Evolutionary conservation across 2,888 invertebrate genomes (phyloP).

Genomic region (Coenonympha arcania): DNA sequence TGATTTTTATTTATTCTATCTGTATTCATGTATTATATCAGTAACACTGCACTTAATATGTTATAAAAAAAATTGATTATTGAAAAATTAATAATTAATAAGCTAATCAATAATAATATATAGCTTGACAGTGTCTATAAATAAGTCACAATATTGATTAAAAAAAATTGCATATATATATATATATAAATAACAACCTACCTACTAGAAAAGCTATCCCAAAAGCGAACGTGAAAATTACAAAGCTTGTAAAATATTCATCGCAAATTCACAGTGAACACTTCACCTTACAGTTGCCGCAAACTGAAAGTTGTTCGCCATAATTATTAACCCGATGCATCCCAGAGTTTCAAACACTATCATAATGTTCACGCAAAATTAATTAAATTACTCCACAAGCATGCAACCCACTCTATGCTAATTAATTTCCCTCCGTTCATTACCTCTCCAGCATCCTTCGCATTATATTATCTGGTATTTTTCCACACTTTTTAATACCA

Average conservation of each 20-base stretch:
- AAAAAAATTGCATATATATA: too few relatives aligned
- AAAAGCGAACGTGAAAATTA: too few relatives aligned
- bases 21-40: too few relatives aligned
- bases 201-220: too few relatives aligned
- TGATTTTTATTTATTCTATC: background rate
- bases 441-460: slow-evolving; percentile 32
- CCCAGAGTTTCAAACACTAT: slow-evolving; percentile 14
- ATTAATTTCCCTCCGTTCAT: slow-evolving; percentile 39
- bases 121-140: too few relatives aligned
- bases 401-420: slow-evolving; percentile 31
- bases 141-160: too few relatives aligned
- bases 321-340: slow-evolving; percentile 2
- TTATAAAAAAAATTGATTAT: too few relatives aligned
- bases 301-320: background rate
- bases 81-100: too few relatives aligned
- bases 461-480: slow-evolving; percentile 34
- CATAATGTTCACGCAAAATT: slow-evolving; percentile 17
- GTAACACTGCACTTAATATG: too few relatives aligned
- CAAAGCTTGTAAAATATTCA: slow-evolving; percentile 1
- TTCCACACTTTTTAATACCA: slow-evolving; percentile 41
- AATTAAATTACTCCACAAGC: slow-evolving; percentile 27
- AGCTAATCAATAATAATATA: too few relatives aligned
- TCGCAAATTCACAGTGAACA: background rate
- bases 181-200: too few relatives aligned
- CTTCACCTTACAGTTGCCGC: background rate